A percentile compares a stretch with the other conserved stretches of the same genome.
Evolutionary conservation across 1,140 invertebrate species (phyloP).

Genomic region (Sesamia nonagrioides): DNA sequence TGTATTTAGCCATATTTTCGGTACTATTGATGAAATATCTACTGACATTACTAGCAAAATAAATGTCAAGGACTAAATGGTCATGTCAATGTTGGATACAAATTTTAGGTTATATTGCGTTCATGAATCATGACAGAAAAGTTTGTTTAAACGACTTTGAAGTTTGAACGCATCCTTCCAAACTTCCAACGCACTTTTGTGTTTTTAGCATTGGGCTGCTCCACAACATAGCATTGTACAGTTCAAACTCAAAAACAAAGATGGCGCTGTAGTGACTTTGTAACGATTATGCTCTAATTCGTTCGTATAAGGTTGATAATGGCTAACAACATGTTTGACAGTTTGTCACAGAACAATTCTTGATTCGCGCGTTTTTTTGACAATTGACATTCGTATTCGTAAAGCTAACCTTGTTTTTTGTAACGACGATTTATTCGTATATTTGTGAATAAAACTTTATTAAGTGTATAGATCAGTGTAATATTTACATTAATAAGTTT

Average conservation of each 20-base stretch:
- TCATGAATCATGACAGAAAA: constrained; percentile 49
- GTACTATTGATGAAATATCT: constrained; percentile 60
- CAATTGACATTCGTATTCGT: constrained; percentile 13
- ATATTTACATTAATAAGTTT: constrained; percentile 6
- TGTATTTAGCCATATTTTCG: constrained; percentile 95
- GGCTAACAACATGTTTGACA: neutral
- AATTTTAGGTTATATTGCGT: constrained; percentile 61
- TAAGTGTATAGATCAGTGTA: constrained; percentile 5
- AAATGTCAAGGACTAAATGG: constrained; percentile 41
- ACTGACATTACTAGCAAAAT: constrained; percentile 65
- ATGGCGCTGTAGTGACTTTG: neutral
- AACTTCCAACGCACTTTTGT: neutral
- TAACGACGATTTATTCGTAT: constrained; percentile 7
- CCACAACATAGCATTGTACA: neutral
- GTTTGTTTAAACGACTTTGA: no score
- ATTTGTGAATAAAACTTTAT: neutral
- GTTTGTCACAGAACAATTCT: neutral
- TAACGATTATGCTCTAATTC: neutral
- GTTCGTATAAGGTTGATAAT: neutral
- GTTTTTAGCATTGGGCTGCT: no score
- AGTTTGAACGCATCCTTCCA: neutral
- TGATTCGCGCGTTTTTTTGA: constrained; percentile 54
- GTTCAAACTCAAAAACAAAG: no score
- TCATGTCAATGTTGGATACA: constrained; percentile 40
- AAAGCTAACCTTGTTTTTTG: constrained; percentile 41